Base-by-base conservation (phyloP, 2,888 invertebrate species). In the Aphidoletes aphidimyza region DNA sequence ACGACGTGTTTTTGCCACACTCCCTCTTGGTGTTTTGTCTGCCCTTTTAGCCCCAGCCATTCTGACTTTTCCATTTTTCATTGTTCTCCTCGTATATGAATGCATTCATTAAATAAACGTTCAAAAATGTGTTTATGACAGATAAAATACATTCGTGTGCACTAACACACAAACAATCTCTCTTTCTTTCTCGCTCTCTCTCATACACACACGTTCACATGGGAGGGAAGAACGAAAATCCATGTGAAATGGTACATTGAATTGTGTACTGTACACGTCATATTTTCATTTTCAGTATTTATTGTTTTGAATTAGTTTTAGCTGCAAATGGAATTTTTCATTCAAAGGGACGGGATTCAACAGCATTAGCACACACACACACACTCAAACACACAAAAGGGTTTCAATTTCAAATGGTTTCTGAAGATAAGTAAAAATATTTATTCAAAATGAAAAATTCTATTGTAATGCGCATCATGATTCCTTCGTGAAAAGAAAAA, bases 111-210 rank as follows among this genome's bases (percentile, higher is more conserved):
- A 54, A 54, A 69, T 69, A 36, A 69, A 69, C 69, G 69, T 34
- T 69, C 69, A 36, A 69, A 69, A 69, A 69, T 69, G 69, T 69
- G 69, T 69, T 69, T 69, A 69, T 69, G 69, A 69, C 69, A 69
- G 69, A 69, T 69, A 69, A 69, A 34, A 69, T n/a, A 69, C n/a
- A 69, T 34, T 69, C 69, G n/a, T n/a, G n/a, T n/a, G n/a, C n/a
- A n/a, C n/a, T 8, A 69, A 34, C 34, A 14, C 36, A 54, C 54
- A 47, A 42, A 42, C 8, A 42, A 11, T 6, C n/a, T n/a, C n/a
- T n/a, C n/a, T n/a, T n/a, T n/a, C n/a, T n/a, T n/a, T n/a, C n/a
- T n/a, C n/a, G n/a, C n/a, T n/a, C n/a, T n/a, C n/a, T n/a, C n/a
- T n/a, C n/a, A n/a, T n/a, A n/a, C n/a, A n/a, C n/a, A n/a, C n/a